Percentiles rank a stretch among this genome's conserved stretches.
phyloP scores from a whole-genome alignment of 2,888 invertebrate species.

The Eurois occulta region DNA sequence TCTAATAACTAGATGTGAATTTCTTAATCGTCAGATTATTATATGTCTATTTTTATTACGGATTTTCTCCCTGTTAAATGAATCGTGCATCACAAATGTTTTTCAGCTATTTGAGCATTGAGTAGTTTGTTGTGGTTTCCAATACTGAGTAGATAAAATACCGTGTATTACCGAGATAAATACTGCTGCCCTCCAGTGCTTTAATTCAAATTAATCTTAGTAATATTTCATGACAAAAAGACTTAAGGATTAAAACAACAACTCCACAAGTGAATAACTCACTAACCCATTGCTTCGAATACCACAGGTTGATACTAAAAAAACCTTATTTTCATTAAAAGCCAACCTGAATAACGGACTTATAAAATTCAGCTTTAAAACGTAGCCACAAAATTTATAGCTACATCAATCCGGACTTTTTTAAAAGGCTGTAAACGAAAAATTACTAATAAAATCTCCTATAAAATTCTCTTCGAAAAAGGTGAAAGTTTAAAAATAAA shows the following conservation, averaged over 20 bases:
- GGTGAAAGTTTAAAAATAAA: conserved; percentile 64
- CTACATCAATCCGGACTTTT: conserved; percentile 66
- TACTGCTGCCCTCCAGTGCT: neutral
- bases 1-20: neutral
- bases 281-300: conserved; percentile 5
- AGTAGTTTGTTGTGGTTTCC: neutral
- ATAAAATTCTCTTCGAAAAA: conserved; percentile 63
- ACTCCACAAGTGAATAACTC: conserved; percentile 10
- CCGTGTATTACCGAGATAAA: neutral
- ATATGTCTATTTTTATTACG: neutral
- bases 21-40: neutral
- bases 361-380: conserved; percentile 62
- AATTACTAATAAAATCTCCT: conserved; percentile 63
- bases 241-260: neutral
- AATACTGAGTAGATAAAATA: neutral
- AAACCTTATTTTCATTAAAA: conserved; percentile 65
- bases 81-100: neutral
- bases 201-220: neutral
- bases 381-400: conserved; percentile 67
- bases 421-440: conserved; percentile 66
- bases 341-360: conserved; percentile 41
- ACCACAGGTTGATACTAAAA: conserved; percentile 43
- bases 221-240: neutral
- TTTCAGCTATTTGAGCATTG: neutral
- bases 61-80: neutral